Evolutionary conservation across 2,113 vertebrate species (phyloP), one percentile per base, ranked within the genome.

Genomic region (Romanogobio albipinnatus): DNA sequence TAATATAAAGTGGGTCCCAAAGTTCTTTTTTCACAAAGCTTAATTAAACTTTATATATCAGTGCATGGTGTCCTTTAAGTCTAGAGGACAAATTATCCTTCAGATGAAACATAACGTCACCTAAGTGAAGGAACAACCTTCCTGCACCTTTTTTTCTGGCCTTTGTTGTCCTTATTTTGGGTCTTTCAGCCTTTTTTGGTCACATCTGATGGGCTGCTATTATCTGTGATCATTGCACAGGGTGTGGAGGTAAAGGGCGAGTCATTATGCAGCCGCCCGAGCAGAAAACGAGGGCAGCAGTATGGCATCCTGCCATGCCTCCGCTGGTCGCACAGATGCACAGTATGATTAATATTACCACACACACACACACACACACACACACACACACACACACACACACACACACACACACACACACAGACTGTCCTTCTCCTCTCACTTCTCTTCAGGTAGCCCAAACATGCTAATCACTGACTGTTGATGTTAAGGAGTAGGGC

Each of bases 241-340:
- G 94, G 88, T 86, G 89, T 90, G 93, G 87, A 94, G 88, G 90
- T 89, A 95, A 93, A 94, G 94, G 94, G 93, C 93, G 93, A 93
- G 93, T 93, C 95, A 95, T 96, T 95, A 96, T 92, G 95, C 91
- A 94, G 92, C 92, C 94, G 93, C 91, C 93, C 94, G 93, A 91
- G 94, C 93, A 94, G 94, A 95, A 95, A 96, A 96, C 90, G 79
- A 95, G 93, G 89, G 89, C 89, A 66, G 91, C 24, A 61, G 84
- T 82, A 78, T 93, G 94, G 94, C 94, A 92, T 88, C 49, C 82
- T 91, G 95, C 94, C 94, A 95, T 88, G 0, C 5, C 93, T 89
- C 92, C 84, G 71, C 92, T 93, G 91, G 91, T 88, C 82, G 90
- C 93, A 92, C 95, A 95, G 95, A 95, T 95, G 95, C 92, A 88